Evolutionary conservation across 2,797 vertebrate species (phyloP).

Genomic region (Onychomys leucogaster): DNA sequence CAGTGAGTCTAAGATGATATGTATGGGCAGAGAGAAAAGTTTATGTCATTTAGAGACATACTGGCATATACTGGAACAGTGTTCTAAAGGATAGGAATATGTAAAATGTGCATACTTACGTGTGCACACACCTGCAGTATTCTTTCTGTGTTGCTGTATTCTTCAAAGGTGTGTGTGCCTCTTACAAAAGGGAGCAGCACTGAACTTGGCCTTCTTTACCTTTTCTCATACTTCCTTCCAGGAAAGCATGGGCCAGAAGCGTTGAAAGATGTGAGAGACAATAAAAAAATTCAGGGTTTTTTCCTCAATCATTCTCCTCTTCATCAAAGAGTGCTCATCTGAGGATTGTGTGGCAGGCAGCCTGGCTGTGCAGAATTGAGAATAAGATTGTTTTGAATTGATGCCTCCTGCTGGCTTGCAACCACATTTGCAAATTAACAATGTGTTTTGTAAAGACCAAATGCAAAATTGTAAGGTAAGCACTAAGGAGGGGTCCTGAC

Average conservation of each 20-base stretch:
- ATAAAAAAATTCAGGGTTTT: background rate
- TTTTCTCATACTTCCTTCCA: background rate
- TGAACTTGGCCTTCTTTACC: background rate
- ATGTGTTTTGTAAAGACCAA: conserved; percentile 16
- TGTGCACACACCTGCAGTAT: background rate
- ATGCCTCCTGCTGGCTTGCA: background rate
- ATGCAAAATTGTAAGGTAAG: background rate
- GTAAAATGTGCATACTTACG: background rate
- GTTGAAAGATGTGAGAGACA: conserved; percentile 8
- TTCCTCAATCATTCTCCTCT: background rate
- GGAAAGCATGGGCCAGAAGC: background rate
- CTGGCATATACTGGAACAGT: background rate
- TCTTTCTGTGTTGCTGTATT: background rate
- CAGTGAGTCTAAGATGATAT: background rate
- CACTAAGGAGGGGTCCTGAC: background rate
- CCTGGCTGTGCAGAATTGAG: background rate
- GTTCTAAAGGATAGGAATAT: background rate
- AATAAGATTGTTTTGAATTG: background rate
- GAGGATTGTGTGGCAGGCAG: background rate
- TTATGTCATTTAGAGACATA: background rate
- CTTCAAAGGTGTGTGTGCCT: conserved; percentile 7
- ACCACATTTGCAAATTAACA: conserved; percentile 20
- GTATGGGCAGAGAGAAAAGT: background rate
- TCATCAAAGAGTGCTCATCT: background rate
- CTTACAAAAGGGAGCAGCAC: background rate